These are phyloP conservation scores for Calyptommatus sinebrachiatus DNA, from an alignment of 2,113 vertebrate genomes.

Conservation along the genomic window DNA sequence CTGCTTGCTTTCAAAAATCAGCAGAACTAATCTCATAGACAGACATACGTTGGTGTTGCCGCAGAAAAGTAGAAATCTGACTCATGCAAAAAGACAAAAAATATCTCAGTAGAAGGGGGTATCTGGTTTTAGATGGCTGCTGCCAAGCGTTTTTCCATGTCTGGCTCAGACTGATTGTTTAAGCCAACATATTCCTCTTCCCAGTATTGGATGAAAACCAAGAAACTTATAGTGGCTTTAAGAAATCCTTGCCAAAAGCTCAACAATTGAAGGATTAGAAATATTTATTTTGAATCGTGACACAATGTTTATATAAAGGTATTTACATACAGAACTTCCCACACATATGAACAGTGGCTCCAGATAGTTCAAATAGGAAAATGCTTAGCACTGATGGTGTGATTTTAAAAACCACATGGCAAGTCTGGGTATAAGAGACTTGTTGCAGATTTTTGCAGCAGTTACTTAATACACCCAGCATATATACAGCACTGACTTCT, in stretches of 20 bases:
- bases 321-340: conserved; percentile 7
- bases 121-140: conserved; percentile 17
- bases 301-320: conserved; percentile 22
- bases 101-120: conserved; percentile 3
- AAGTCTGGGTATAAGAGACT: not conserved
- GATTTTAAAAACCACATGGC: not conserved
- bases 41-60: conserved; percentile 6
- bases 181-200: conserved; percentile 16
- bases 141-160: conserved; percentile 28
- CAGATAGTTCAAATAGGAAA: not conserved
- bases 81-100: conserved; percentile 16
- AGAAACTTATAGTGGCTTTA: not conserved
- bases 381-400: not conserved
- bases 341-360: not conserved
- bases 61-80: conserved; percentile 21
- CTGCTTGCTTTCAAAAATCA: conserved; percentile 30
- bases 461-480: not conserved
- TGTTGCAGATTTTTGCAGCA: not conserved
- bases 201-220: conserved; percentile 10
- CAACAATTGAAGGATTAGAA: conserved; percentile 14
- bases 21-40: conserved; percentile 29
- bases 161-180: not conserved
- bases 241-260: conserved; percentile 12
- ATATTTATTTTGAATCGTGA: not conserved
- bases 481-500: not conserved